phyloP scores from a whole-genome alignment of 2,888 invertebrate genomes.

The Syritta pipiens region DNA sequence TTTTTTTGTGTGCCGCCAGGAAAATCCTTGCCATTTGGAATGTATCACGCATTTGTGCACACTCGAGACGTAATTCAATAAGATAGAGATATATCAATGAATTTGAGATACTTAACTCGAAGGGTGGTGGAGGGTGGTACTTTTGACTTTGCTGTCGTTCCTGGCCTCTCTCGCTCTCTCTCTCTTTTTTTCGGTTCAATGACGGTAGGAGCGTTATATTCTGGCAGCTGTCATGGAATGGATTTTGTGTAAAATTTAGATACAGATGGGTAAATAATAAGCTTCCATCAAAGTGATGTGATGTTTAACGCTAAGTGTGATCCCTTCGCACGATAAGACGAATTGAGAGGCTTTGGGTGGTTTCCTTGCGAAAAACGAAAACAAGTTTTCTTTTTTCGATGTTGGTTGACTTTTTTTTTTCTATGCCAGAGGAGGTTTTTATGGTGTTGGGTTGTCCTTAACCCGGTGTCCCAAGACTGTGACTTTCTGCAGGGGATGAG shows the following conservation, averaged over 20 bases:
- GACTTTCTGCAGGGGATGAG: too few species aligned
- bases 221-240: not conserved
- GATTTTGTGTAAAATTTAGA: conserved; percentile 5
- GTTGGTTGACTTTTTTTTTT: not conserved
- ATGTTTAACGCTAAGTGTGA: conserved; percentile 34
- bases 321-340: conserved; percentile 5
- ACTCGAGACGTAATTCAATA: conserved; percentile 33
- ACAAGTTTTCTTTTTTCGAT: too few species aligned
- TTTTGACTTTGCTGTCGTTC: conserved; percentile 20
- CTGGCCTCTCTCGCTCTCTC: not conserved
- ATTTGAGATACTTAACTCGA: not conserved
- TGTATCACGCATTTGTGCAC: conserved; percentile 47
- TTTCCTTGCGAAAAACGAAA: not conserved
- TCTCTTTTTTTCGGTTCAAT: too few species aligned
- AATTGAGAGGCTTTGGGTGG: not conserved
- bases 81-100: conserved; percentile 23
- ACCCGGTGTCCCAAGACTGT: too few species aligned
- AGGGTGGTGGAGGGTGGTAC: conserved; percentile 1
- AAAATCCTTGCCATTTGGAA: conserved; percentile 34
- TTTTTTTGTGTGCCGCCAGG: not conserved
- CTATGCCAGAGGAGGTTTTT: too few species aligned
- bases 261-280: conserved; percentile 29
- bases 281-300: conserved; percentile 28
- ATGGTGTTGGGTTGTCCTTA: too few species aligned
- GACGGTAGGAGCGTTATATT: too few species aligned